phyloP scores from a whole-genome alignment of 92 coral and sea anemone species.

The Plumapathes pennacea region DNA sequence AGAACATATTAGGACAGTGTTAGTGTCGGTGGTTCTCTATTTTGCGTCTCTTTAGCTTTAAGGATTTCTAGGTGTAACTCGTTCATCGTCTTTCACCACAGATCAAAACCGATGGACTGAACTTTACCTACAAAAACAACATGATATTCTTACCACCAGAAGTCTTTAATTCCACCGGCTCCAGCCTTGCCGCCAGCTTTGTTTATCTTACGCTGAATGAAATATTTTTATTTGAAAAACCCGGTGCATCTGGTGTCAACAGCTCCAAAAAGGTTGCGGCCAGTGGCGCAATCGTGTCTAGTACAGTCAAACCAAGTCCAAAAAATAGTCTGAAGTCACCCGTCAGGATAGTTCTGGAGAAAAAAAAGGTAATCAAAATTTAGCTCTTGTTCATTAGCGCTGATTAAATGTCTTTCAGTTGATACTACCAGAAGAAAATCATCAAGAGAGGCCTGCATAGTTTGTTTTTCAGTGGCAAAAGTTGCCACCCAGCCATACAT shows the following conservation, averaged over 20 bases:
- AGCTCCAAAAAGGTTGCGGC: conserved; percentile 1
- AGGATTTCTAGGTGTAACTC: no score
- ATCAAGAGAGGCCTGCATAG: no score
- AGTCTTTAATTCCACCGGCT: conserved; percentile 17
- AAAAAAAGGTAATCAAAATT: conserved; percentile 22
- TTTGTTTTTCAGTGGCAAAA: no score
- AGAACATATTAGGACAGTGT: no score
- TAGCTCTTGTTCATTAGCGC: not conserved
- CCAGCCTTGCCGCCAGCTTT: conserved; percentile 46
- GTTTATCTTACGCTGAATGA: conserved; percentile 41
- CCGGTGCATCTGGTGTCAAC: conserved; percentile 2
- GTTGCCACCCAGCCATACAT: no score
- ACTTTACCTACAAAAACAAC: conserved; percentile 10
- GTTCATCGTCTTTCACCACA: conserved; percentile 2
- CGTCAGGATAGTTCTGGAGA: conserved; percentile 59
- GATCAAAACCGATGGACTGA: conserved; percentile 18
- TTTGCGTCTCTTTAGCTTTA: no score
- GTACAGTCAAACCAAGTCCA: conserved; percentile 55
- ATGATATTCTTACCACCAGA: conserved; percentile 43
- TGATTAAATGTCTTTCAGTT: no score
- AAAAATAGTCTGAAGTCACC: conserved; percentile 11
- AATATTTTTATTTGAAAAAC: conserved; percentile 26
- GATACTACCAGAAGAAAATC: no score
- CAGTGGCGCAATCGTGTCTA: conserved; percentile 58
- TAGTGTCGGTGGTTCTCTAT: no score